Percentiles rank a stretch among this genome's conserved stretches.
Conservation (phyloP, 2,797 vertebrate genomes). For the Myotis daubentonii region DNA sequence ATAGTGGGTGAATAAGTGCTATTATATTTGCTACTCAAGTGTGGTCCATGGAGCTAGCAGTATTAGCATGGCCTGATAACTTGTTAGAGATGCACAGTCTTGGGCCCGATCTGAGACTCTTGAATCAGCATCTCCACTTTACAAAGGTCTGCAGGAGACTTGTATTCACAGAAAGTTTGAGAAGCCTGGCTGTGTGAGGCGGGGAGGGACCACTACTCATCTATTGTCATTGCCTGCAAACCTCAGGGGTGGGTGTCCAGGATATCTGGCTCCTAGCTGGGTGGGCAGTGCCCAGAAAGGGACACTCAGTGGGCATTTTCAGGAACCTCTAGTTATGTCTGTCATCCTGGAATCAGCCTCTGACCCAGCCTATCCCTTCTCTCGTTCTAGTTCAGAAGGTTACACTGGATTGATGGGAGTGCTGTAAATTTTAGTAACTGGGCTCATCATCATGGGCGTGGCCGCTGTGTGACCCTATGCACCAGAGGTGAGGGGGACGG, state of each 20-base stretch:
- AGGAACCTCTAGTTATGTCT: not conserved
- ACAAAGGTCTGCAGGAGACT: not conserved
- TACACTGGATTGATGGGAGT: conserved; percentile 34
- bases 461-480: not conserved
- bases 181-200: not conserved
- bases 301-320: not conserved
- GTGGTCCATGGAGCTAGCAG: not conserved
- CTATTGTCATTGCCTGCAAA: fast-evolving
- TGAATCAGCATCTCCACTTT: not conserved
- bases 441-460: not conserved
- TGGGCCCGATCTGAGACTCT: no score
- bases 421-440: conserved; percentile 22
- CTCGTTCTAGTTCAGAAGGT: fast-evolving
- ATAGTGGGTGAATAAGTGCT: not conserved
- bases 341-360: not conserved
- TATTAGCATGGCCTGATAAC: not conserved
- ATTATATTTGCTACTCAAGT: not conserved
- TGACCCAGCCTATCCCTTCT: not conserved
- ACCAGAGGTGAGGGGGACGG: conserved; percentile 47
- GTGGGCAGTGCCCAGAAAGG: not conserved
- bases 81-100: not conserved
- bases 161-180: not conserved
- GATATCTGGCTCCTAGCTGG: not conserved
- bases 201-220: no score
- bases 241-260: not conserved